Base-by-base conservation (phyloP, 1,140 invertebrate species). In the Neodiprion fabricii region DNA sequence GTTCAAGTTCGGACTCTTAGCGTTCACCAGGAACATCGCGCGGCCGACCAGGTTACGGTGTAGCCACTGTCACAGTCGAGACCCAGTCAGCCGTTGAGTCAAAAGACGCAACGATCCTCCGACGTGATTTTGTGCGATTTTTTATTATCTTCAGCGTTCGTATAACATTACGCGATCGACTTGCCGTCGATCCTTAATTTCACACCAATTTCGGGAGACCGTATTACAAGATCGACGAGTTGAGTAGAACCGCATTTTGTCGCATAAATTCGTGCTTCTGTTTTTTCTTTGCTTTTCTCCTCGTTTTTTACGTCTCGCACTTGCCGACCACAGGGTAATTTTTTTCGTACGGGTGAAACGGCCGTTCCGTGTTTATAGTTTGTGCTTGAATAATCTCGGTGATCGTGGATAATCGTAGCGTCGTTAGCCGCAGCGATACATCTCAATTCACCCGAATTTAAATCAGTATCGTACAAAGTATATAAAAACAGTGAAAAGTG, bases 61-160 rank as follows among this genome's bases (percentile, higher is more conserved):
- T 73, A 72, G 72, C 72, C 72, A 65, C 66, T 65, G n/a, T 7
- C 67, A 28, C 71, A 68, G 72, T 65, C 66, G 47, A 77, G 76
- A 76, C 82, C 87, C 87, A 87, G 87, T 88, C 86, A 88, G 86
- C 86, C 87, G 86, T 88, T 83, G 83, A 87, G 85, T 85, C 85
- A 78, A 81, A 87, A 83, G 80, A 86, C 53, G 53, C n/a, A 61
- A 61, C 53, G 53, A 61, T 86, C 83, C 83, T 81, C 83, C 77
- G 76, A 69, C 67, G 67, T 69, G 67, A 12, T 69, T 69, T 21
- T 12, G 40, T 23, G 40, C 17, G 4, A 11, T 65, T 69, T 47
- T 69, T 69, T 47, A 23, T 69, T 69, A 4, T 12, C 12, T 7
- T 7, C 40, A 21, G 11, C 40, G n/a, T 23, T 23, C 17, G 61